Evolutionary conservation across 2,797 vertebrate genomes (phyloP), one percentile per base, ranked within the genome.

Genomic region (Toxotes lorentzi): DNA sequence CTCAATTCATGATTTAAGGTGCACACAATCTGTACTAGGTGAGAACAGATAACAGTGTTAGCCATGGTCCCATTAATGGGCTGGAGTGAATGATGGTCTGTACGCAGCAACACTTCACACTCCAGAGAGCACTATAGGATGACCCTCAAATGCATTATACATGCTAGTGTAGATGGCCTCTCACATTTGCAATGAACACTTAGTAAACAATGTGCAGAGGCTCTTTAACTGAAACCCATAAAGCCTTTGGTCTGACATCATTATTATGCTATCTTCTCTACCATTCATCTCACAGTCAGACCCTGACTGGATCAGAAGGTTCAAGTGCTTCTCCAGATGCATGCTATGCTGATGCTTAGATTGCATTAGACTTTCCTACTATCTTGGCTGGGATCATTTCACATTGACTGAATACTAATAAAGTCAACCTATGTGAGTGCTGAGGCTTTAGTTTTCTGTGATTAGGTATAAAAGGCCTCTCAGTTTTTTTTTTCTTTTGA

Each of bases 141-240:
- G 65, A 73, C 32, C 56, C 56, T 64, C 54, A 51, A 19, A 85
- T 86, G 71, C 82, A 89, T 88, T 86, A 82, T 66, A 84, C 80
- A 83, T 81, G 63, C 34, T 48, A 23, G 45, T 27, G 59, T 57
- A 79, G 32, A 74, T 57, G 53, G 73, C 47, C 67, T 68, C 24
- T 70, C 35, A 57, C 47, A 61, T 76, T 45, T 13, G 19, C 45
- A 35, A 47, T 50, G 32, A 53, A 83, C 84, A 82, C 73, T 73
- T 68, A 76, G 78, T 62, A 57, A 74, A 67, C 62, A 75, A 66
- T 64, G 70, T 57, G 50, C 40, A 63, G 17, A 68, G 53, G 50
- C 74, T 85, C 73, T 75, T 73, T 65, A 35, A 73, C 16, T 47
- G 43, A 61, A 68, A 61, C 70, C 53, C 77, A 73, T 51, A 30